Percentiles rank a stretch among this genome's conserved stretches.
These are phyloP conservation scores for Caenorhabditis sulstoni DNA, from an alignment of 2,888 invertebrate species.

Conservation along the genomic window DNA sequence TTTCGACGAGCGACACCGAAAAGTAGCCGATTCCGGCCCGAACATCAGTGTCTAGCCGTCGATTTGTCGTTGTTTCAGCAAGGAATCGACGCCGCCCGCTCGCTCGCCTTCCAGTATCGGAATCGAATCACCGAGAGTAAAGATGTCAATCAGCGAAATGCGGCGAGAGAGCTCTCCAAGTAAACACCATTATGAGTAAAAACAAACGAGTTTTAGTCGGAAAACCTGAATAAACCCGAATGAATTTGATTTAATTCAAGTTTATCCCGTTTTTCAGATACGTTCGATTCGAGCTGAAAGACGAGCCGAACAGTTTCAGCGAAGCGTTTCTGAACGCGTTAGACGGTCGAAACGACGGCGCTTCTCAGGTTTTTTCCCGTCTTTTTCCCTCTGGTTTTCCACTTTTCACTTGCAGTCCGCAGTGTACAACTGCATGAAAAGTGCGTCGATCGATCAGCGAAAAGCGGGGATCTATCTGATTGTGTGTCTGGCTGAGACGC, in stretches of 20 bases:
- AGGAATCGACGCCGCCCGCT: slow-evolving; percentile 50
- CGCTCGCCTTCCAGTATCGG: slow-evolving; percentile 39
- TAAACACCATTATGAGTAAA: slow-evolving; percentile 1
- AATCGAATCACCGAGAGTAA: slow-evolving; percentile 37
- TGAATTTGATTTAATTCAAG: slow-evolving; percentile 3
- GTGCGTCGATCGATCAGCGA: slow-evolving; percentile 43
- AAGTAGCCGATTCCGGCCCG: slow-evolving; percentile 8
- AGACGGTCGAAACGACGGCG: slow-evolving; percentile 57
- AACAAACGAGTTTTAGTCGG: neutral
- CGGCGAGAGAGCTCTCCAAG: slow-evolving; percentile 54
- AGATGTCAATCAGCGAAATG: slow-evolving; percentile 28
- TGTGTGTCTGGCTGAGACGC: slow-evolving; percentile 66
- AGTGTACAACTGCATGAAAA: slow-evolving; percentile 54
- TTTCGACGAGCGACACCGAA: slow-evolving; percentile 46
- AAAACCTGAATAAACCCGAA: neutral
- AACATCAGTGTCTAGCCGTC: too few species aligned
- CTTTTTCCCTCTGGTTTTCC: neutral
- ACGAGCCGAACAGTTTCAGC: slow-evolving; percentile 55
- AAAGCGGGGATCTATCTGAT: slow-evolving; percentile 70
- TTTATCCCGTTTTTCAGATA: slow-evolving; percentile 58
- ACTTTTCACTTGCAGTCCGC: slow-evolving; percentile 32
- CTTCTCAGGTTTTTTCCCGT: slow-evolving; percentile 12
- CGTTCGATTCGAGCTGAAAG: slow-evolving; percentile 64
- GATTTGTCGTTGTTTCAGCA: slow-evolving; percentile 33
- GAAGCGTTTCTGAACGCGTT: slow-evolving; percentile 62